Base-by-base conservation (phyloP, 2,113 vertebrate genomes). In the Cettia cetti region DNA sequence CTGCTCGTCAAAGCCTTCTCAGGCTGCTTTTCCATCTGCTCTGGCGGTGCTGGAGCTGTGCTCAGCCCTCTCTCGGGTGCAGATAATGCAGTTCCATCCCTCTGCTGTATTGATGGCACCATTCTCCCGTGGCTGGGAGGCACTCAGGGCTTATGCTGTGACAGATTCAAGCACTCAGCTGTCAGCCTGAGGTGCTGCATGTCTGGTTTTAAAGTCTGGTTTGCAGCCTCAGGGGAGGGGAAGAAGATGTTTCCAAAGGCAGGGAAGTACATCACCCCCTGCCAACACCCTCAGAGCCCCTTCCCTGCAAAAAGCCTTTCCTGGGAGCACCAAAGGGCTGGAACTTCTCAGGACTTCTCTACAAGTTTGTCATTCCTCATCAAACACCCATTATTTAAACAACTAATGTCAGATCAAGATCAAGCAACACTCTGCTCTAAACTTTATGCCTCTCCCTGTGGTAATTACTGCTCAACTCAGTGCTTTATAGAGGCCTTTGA, bases 341-440 rank as follows among this genome's bases (percentile, higher is more conserved):
- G 35, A 4, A 2, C 28, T 37, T 12, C 2, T 10, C 6, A 1
- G 63, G 16, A 9, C 22, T 30, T 8, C 2, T 56, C 44, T 1
- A 1, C 2, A 1, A 20, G 49, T 63, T 13, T 33, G 50, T 86
- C 30, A 0, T 31, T 74, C 50, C 88, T 39, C 76, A 54, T 12
- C 63, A 30, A 30, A 35, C 39, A 15, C 31, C 11, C 17, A 0
- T 9, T 11, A 3, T 65, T 91, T 6, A 7, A 65, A 56, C 23
- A 39, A 19, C 42, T 59, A 16, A 49, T 24, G 91, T 69, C 66
- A 59, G 74, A 61, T 15, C 26, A 7, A 26, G 93, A 89, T 50
- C 84, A 39, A 78, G 76, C n/a, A n/a, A 2, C 11, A 0, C 37
- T 56, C 86, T 79, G 69, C 5, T 66, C 75, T 49, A 52, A 66